Base-by-base conservation (phyloP, 2,113 vertebrate genomes). In the Ciconia stormi region DNA sequence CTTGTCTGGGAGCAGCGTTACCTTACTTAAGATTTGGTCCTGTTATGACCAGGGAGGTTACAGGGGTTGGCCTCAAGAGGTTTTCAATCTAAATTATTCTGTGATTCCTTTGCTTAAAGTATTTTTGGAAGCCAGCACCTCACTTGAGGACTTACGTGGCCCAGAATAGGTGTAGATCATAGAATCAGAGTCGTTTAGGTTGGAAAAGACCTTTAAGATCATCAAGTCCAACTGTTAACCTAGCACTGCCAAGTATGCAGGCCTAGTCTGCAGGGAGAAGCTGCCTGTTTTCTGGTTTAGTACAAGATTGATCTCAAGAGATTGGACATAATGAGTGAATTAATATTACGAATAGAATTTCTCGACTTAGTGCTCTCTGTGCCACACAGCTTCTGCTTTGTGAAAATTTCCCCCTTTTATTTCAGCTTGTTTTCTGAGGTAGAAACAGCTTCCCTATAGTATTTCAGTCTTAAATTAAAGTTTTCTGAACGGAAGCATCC, bases 131-230 rank as follows among this genome's bases (percentile, higher is more conserved):
- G 32, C 21, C 25, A 49, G 1, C 11, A 7, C 10, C n/a, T 93
- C 61, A 19, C 40, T 10, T 0, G 2, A 72, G 71, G 49, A 32
- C 9, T 29, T n/a, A 2, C 0, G 0, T 61, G 72, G 40, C 53
- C 50, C 50, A 34, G 59, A 44, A 6, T 0, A 77, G 52, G 22
- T 55, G 52, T 10, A 36, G 38, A 2, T 38, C 38, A 38, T 38
- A 38, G 38, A 38, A 38, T 38, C 38, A 38, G 38, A 38, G 38
- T 38, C 38, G 38, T 38, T 38, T 38, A 38, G 38, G 38, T 38
- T 38, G 38, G 38, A 38, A 38, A 38, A 38, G 38, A 38, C 38
- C 38, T 38, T 38, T 38, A 38, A 38, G 38, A 38, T 38, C 38
- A 38, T 38, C 38, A 38, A 38, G 38, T 38, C 38, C 38, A 38